Evolutionary conservation across 2,797 vertebrate genomes (phyloP).

Genomic region (Brachyalestes nurse): DNA sequence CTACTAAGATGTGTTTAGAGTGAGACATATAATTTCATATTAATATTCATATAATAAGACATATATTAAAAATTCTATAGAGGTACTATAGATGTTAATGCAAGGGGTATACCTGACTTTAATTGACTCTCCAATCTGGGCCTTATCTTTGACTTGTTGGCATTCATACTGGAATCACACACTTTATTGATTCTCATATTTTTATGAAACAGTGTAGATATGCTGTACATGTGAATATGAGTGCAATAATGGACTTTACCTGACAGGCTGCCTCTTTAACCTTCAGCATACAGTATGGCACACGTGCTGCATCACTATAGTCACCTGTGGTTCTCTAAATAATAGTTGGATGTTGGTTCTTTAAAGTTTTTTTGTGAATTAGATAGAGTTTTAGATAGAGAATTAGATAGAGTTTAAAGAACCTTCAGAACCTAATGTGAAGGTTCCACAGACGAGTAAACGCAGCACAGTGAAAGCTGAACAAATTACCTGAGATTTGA

Average conservation of each 20-base stretch:
- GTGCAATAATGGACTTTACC: constrained; percentile 26
- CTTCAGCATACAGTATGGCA: not conserved
- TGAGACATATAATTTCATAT: constrained; percentile 10
- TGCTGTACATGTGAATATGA: constrained; percentile 19
- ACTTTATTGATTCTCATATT: not conserved
- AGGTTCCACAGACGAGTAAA: no score
- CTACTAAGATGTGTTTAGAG: constrained; percentile 10
- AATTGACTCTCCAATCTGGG: constrained; percentile 18
- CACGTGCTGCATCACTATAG: not conserved
- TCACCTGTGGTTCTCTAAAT: not conserved
- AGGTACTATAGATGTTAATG: constrained; percentile 29
- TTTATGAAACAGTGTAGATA: constrained; percentile 13
- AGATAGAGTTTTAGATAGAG: no score
- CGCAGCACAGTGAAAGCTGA: not conserved
- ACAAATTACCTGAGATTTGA: not conserved
- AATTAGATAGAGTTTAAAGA: no score
- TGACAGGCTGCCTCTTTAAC: not conserved
- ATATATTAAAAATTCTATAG: constrained; percentile 3
- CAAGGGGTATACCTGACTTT: constrained; percentile 30
- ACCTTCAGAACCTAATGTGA: no score
- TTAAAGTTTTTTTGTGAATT: no score
- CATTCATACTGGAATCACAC: not conserved
- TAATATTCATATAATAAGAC: constrained; percentile 8
- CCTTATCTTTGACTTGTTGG: not conserved
- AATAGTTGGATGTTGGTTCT: not conserved